Evolutionary conservation across 1,140 invertebrate genomes (phyloP).

Genomic region (Neodiprion pinetum): DNA sequence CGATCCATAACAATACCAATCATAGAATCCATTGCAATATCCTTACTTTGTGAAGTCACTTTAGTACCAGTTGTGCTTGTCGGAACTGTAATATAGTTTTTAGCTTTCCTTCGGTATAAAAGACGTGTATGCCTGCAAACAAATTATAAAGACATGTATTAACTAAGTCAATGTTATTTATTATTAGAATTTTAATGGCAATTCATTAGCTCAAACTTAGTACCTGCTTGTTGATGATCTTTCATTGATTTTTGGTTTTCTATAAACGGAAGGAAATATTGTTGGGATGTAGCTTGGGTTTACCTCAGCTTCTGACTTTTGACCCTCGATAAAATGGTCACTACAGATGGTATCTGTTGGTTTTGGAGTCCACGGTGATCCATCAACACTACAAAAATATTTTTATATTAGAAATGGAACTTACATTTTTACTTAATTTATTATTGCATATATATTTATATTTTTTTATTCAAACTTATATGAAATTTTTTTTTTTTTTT

Average conservation of each 20-base stretch:
- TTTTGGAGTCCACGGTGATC: constrained; percentile 23
- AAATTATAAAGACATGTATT: not conserved
- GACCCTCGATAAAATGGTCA: constrained; percentile 27
- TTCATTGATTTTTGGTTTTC: constrained; percentile 17
- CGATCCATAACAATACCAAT: not conserved
- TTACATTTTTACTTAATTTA: not conserved
- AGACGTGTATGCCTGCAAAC: constrained; percentile 19
- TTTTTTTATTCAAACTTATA: no score
- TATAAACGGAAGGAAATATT: constrained; percentile 22
- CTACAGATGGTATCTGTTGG: constrained; percentile 21
- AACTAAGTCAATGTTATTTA: not conserved
- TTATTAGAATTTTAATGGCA: not conserved
- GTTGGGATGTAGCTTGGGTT: constrained; percentile 25
- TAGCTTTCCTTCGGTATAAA: constrained; percentile 17
- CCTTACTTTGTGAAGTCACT: constrained; percentile 11
- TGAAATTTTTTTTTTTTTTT: no score
- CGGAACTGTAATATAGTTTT: not conserved
- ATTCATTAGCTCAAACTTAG: not conserved
- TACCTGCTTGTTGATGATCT: constrained; percentile 5
- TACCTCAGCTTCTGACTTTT: constrained; percentile 19
- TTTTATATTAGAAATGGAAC: constrained; percentile 18
- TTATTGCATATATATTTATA: no score
- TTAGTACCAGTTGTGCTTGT: not conserved
- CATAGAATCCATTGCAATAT: constrained; percentile 8
- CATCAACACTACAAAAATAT: constrained; percentile 29